These are phyloP conservation scores for Leucoraja ocellata DNA, from an alignment of 2,797 vertebrate genomes.

Conservation along the genomic window DNA sequence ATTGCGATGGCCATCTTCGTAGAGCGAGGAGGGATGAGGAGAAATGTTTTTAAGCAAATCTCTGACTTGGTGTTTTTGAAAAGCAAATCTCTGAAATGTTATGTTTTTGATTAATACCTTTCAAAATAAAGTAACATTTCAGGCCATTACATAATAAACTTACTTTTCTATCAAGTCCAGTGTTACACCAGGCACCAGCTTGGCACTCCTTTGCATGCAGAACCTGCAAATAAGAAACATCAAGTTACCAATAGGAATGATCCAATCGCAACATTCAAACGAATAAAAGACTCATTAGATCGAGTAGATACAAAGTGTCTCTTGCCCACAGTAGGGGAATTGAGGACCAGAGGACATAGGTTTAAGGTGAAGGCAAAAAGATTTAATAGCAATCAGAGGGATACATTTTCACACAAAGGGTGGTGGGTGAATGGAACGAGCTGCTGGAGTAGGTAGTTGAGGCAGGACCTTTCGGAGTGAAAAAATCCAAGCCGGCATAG, in stretches of 20 bases:
- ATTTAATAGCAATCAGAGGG: no score
- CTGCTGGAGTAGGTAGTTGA: no score
- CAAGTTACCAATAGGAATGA: neutral
- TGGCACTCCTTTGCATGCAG: constrained; percentile 97
- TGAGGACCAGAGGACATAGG: no score
- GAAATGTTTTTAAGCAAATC: no score
- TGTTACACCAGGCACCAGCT: constrained; percentile 91
- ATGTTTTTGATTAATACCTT: neutral
- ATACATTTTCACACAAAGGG: no score
- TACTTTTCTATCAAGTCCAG: constrained; percentile 98
- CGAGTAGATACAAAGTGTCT: no score
- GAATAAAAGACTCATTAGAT: neutral
- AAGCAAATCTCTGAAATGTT: neutral
- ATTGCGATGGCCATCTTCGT: no score
- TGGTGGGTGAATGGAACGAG: no score
- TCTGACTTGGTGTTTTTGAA: neutral
- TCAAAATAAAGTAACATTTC: neutral
- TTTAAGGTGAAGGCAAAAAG: no score
- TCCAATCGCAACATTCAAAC: neutral
- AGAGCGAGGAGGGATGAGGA: neutral
- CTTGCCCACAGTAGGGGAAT: no score
- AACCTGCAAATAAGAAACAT: constrained; percentile 65
- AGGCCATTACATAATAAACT: constrained; percentile 48
- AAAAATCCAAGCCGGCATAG: no score
- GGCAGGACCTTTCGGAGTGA: no score